Evolutionary conservation across 2,113 vertebrate genomes (phyloP).

Genomic region (Urocynchramus pylzowi): DNA sequence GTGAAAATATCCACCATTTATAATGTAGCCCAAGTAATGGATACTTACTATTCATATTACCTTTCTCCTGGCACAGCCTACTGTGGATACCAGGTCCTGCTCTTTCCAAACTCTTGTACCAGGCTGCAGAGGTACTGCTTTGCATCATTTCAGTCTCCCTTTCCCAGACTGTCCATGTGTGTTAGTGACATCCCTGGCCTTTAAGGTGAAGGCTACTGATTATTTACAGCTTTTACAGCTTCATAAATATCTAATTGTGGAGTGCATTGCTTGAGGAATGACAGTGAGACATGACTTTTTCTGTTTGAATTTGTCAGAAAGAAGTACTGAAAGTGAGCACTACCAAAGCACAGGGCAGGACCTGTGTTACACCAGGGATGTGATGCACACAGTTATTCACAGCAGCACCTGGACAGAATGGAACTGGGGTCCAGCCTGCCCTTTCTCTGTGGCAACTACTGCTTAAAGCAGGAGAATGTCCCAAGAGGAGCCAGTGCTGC

Average conservation of each 20-base stretch:
- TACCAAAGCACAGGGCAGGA: background rate
- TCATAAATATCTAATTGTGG: background rate
- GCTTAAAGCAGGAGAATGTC: background rate
- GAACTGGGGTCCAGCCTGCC: background rate
- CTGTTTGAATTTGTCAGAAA: background rate
- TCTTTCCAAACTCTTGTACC: background rate
- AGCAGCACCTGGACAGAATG: background rate
- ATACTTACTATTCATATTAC: background rate
- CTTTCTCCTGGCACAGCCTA: background rate
- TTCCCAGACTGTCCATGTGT: background rate
- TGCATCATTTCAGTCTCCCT: background rate
- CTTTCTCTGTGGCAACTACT: background rate
- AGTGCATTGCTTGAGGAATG: background rate
- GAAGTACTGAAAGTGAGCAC: background rate
- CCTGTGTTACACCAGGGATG: rapidly evolving
- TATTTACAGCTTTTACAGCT: background rate
- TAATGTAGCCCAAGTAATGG: background rate
- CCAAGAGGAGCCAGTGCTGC: background rate
- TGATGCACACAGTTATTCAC: rapidly evolving
- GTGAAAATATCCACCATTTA: background rate
- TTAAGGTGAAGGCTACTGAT: background rate
- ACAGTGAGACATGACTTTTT: background rate
- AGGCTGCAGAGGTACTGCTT: background rate
- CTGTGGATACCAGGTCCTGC: background rate
- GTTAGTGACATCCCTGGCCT: background rate